Conservation (phyloP, 1,140 invertebrate species). For the Amyelois transitella region DNA sequence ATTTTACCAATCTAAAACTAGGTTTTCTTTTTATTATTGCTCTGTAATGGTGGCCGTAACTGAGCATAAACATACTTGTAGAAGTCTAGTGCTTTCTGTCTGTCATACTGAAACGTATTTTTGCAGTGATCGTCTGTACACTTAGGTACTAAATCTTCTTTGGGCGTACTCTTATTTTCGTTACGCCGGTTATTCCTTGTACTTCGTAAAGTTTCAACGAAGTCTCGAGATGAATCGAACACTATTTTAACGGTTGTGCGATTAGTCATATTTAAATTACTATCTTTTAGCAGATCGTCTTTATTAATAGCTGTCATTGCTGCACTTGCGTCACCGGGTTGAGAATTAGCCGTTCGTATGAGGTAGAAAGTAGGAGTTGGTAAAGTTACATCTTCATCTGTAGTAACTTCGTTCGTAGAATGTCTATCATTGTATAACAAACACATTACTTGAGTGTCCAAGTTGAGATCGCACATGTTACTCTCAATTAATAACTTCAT, state of each 20-base stretch:
- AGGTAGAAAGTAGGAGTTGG: constrained; percentile 64
- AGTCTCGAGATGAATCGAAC: constrained; percentile 60
- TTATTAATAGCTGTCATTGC: constrained; percentile 59
- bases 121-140: constrained; percentile 47
- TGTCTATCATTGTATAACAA: constrained; percentile 62
- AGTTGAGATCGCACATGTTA: constrained; percentile 61
- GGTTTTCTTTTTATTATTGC: constrained; percentile 32
- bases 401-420: constrained; percentile 38
- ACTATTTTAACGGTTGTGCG: constrained; percentile 59
- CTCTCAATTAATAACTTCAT: constrained; percentile 57
- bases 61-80: constrained; percentile 70
- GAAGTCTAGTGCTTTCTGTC: constrained; percentile 65
- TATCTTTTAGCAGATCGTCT: constrained; percentile 53
- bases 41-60: constrained; percentile 40
- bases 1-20: constrained; percentile 15
- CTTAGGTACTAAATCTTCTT: constrained; percentile 14
- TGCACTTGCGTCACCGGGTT: constrained; percentile 41
- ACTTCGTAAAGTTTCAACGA: constrained; percentile 57
- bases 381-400: constrained; percentile 55
- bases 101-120: constrained; percentile 52
- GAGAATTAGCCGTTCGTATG: constrained; percentile 55
- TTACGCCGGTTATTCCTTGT: constrained; percentile 35
- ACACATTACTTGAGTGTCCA: constrained; percentile 63
- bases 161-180: constrained; percentile 5
- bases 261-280: constrained; percentile 60